Evolutionary conservation across 2,888 invertebrate species (phyloP).

Genomic region (Tanypteryx hageni): DNA sequence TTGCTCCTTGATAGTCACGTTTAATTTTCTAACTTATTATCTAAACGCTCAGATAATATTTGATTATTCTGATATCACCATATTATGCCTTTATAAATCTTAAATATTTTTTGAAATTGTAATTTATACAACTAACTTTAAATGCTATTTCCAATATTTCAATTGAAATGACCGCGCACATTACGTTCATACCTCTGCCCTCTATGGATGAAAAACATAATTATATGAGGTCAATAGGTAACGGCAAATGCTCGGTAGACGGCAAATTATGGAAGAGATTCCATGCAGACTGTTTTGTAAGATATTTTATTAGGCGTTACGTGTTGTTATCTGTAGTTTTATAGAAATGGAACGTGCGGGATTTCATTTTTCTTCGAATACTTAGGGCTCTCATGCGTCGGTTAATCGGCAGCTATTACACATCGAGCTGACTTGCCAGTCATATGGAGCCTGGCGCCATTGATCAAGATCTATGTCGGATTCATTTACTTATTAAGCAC

Average conservation of each 20-base stretch:
- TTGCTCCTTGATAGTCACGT: too few species aligned
- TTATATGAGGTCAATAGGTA: slow-evolving; percentile 60
- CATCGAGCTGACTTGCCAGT: slow-evolving; percentile 51
- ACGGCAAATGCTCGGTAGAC: slow-evolving; percentile 36
- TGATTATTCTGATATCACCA: too few species aligned
- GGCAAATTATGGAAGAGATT: slow-evolving; percentile 9
- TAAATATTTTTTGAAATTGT: too few species aligned
- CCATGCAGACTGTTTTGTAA: not conserved
- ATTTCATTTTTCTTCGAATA: not conserved
- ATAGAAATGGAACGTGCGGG: not conserved
- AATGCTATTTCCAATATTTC: not conserved
- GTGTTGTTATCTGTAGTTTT: not conserved
- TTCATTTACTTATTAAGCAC: slow-evolving; percentile 57
- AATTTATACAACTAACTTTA: too few species aligned
- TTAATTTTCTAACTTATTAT: too few species aligned
- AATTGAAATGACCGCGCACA: slow-evolving; percentile 9
- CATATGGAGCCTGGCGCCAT: slow-evolving; percentile 64
- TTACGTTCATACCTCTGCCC: slow-evolving; percentile 44
- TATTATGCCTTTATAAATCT: too few species aligned
- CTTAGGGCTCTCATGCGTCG: not conserved
- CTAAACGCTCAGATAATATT: too few species aligned
- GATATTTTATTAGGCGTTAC: not conserved
- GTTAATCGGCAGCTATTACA: not conserved
- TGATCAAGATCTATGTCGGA: slow-evolving; percentile 64
- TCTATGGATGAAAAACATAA: slow-evolving; percentile 58